These are phyloP conservation scores for Cosmia pyralina DNA, from an alignment of 2,888 invertebrate species.

Conservation along the genomic window DNA sequence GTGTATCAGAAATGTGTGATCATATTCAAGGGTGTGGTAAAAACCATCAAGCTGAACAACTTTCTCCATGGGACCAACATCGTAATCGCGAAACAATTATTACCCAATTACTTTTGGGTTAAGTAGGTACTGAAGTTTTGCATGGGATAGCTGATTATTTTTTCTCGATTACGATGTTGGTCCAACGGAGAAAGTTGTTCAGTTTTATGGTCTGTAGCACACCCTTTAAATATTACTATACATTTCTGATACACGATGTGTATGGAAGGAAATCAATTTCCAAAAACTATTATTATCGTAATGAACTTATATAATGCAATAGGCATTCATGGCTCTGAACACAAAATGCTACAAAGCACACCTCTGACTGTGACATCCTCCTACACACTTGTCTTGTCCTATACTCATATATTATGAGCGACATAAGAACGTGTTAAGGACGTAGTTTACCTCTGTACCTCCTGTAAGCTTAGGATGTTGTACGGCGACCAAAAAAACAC, in stretches of 20 bases:
- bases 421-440: constrained; percentile 36
- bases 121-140: no score
- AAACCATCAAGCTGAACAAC: no score
- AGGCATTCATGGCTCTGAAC: constrained; percentile 3
- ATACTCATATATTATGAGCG: constrained; percentile 22
- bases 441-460: constrained; percentile 27
- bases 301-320: constrained; percentile 2
- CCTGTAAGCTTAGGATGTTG: constrained; percentile 20
- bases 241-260: background rate
- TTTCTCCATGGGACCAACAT: no score
- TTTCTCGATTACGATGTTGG: background rate
- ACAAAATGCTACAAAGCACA: constrained; percentile 15
- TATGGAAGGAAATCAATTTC: background rate
- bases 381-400: constrained; percentile 2
- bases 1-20: no score
- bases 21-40: no score
- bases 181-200: background rate
- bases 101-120: no score
- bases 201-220: background rate
- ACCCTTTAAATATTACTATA: background rate
- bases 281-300: background rate
- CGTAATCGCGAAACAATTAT: no score
- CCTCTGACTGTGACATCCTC: constrained; percentile 12
- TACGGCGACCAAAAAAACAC: constrained; percentile 15
- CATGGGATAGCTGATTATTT: no score